Conservation (phyloP, 1,140 invertebrate species). For the Zaprionus ghesquierei region DNA sequence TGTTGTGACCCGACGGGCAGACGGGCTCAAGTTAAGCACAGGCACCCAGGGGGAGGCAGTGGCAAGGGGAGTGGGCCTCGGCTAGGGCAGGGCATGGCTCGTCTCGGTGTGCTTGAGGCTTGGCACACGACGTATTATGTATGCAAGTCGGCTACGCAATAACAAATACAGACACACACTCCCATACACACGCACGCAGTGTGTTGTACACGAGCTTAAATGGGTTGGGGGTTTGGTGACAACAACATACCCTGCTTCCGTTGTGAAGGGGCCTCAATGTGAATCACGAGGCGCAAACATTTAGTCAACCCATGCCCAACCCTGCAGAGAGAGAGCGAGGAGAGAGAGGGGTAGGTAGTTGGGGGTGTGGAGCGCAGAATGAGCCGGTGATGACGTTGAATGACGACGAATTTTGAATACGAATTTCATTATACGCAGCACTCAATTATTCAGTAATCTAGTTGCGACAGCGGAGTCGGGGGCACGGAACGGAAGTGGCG, state of each 20-base stretch:
- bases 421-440: slow-evolving; percentile 78
- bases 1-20: slow-evolving; percentile 45
- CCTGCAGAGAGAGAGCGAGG: too few species aligned
- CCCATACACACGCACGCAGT: slow-evolving; percentile 21
- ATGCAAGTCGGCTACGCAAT: slow-evolving; percentile 73
- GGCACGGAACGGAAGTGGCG: not conserved
- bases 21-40: not conserved
- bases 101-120: slow-evolving; percentile 1
- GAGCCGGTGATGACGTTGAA: slow-evolving; percentile 52
- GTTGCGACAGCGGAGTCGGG: slow-evolving; percentile 19
- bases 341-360: too few species aligned
- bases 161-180: slow-evolving; percentile 59
- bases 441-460: slow-evolving; percentile 81
- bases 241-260: slow-evolving; percentile 17
- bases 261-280: slow-evolving; percentile 12
- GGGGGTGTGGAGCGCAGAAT: not conserved
- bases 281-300: slow-evolving; percentile 52
- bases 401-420: slow-evolving; percentile 80
- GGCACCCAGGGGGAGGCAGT: not conserved
- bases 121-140: slow-evolving; percentile 58
- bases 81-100: not conserved
- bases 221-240: not conserved
- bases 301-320: slow-evolving; percentile 52
- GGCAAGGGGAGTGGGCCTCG: not conserved
- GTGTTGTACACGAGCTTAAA: slow-evolving; percentile 15